Base-by-base conservation (phyloP, 1,140 invertebrate genomes). In the Drosophila lowei region DNA sequence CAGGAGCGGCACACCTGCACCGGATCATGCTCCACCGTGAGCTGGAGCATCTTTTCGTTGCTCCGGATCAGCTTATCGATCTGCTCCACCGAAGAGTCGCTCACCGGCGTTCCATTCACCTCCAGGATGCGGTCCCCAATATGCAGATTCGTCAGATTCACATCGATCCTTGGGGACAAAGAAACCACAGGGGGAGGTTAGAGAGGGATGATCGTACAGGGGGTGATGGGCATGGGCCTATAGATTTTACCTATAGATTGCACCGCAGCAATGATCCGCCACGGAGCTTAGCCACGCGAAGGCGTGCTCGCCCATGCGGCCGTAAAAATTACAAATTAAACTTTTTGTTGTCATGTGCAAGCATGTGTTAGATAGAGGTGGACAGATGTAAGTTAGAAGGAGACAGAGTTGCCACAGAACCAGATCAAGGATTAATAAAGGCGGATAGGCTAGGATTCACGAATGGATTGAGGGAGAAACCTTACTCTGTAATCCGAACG, bases 51-150 rank as follows among this genome's bases (percentile, higher is more conserved):
- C 61, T 94, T 94, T 68, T 96, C 95, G 0, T 95, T 95, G 77
- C 95, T 94, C 68, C 94, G 93, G 59, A 97, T 94, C 15, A 96
- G 92, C 91, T 95, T 94, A 91, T 97, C 95, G 50, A 97, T 95
- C 60, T 94, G 95, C 70, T 96, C 94, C 46, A 96, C 93, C 9
- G 90, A 90, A 1, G 95, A 94, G 89, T 96, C 95, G 88, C 95
- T 95, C 0, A 98, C 95, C 3, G 96, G 96, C 1, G 96, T 94
- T 1, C 97, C 97, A 93, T 98, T 98, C 13, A 98, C 96, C 93
- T 98, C 97, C 50, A 98, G 92, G 63, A 98, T 97, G 89, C 95
- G 93, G 92, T 98, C 97, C 16, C 97, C 97, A 75, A 98, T 95
- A 90, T 97, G 97, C 41, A 97, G 92, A 11, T 96, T 95, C 93